Base-by-base conservation (phyloP, 2,797 vertebrate genomes). In the Octomys mimax region DNA sequence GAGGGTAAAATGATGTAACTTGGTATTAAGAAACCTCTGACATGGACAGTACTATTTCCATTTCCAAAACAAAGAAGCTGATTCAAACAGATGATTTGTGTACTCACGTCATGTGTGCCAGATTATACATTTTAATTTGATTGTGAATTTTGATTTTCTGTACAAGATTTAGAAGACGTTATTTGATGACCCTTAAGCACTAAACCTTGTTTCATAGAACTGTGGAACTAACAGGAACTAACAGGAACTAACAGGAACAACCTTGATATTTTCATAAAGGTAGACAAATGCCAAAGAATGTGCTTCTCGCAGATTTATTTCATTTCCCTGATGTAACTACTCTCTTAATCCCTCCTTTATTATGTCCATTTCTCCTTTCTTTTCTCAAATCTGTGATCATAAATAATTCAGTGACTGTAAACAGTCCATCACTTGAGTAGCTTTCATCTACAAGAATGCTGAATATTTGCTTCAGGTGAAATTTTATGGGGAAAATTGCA, bases 381-480 rank as follows among this genome's bases (percentile, higher is more conserved):
- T 94, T 89, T 66, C 82, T 88, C 9, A 94, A 95, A 46, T 52
- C 71, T 89, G 21, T 33, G 59, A 42, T 81, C 31, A 59, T 92
- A 94, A 89, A 95, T 87, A 95, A 81, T 89, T 93, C 73, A 62
- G 31, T 68, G 92, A 80, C 18, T 94, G 5, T 79, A 94, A 81
- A 93, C n/a, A 95, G 1, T 0, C 11, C 39, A 91, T 83, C 90
- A 95, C 66, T 83, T 81, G 94, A 97, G 62, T 88, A 88, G 9
- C 26, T 92, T 83, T 93, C 52, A 86, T 61, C 24, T 87, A 49
- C 86, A 96, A 78, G 46, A 95, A 89, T 90, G 85, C 75, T 93
- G 31, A 33, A 94, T 96, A 89, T 95, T 62, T 95, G 39, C 81
- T 84, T 54, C 49, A 78, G 81, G 46, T 89, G 75, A 54, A 84